phyloP scores from a whole-genome alignment of 2,888 invertebrate genomes.

The Nemurella pictetii region DNA sequence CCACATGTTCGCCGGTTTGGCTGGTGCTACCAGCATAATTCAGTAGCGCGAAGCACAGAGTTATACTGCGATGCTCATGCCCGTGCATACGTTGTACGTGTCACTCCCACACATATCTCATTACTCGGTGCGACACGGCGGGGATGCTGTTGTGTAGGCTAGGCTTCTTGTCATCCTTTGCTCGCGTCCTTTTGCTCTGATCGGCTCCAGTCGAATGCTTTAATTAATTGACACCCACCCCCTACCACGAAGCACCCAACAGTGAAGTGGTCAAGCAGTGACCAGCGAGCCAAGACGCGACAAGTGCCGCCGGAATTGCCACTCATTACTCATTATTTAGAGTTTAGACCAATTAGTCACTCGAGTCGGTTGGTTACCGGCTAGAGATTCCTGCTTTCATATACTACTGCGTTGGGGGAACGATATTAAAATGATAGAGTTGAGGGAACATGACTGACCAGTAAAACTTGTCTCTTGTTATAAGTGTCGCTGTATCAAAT shows the following conservation, averaged over 20 bases:
- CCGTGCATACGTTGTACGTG: neutral
- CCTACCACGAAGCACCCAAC: too few relatives aligned
- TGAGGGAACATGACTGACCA: too few relatives aligned
- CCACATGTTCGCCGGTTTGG: neutral
- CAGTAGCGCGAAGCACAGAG: neutral
- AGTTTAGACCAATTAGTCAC: neutral
- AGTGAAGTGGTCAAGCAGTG: neutral
- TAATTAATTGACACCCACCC: neutral
- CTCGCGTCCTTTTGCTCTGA: neutral
- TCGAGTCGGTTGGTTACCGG: neutral
- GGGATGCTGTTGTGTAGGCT: neutral
- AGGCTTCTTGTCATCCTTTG: neutral
- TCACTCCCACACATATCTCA: constrained; percentile 19
- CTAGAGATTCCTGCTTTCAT: neutral
- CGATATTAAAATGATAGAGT: neutral
- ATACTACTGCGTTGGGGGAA: neutral
- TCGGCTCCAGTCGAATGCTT: neutral
- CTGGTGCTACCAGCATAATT: neutral
- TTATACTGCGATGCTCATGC: neutral
- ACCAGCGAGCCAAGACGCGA: neutral
- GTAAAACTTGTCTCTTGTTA: neutral
- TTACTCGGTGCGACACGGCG: neutral
- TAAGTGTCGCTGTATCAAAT: neutral
- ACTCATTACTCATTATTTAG: neutral
- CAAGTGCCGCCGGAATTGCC: neutral